Evolutionary conservation across 2,113 vertebrate genomes (phyloP).

Genomic region (Aythya baeri): DNA sequence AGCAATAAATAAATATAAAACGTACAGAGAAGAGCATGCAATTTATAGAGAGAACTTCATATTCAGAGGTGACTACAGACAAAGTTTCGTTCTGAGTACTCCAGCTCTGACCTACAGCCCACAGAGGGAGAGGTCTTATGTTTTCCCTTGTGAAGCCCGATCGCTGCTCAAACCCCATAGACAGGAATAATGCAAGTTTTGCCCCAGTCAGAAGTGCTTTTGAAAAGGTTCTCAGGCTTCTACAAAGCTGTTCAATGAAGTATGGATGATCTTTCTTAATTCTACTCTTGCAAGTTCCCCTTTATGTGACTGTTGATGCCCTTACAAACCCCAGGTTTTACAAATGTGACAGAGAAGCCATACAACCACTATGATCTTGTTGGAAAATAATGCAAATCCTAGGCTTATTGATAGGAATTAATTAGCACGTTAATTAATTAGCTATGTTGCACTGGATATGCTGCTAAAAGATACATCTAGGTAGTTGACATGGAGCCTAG

Average conservation of each 20-base stretch:
- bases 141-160: not conserved
- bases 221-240: not conserved
- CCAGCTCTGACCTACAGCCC: not conserved
- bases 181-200: not conserved
- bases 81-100: not conserved
- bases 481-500: not conserved
- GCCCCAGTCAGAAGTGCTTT: not conserved
- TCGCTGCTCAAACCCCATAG: rapidly evolving
- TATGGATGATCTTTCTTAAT: slow-evolving; percentile 11
- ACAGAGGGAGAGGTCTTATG: not conserved
- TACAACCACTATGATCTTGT: not conserved
- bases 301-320: not conserved
- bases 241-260: not conserved
- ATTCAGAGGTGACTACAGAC: not conserved
- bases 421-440: slow-evolving; percentile 22
- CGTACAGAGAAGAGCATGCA: not conserved
- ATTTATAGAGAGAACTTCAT: not conserved
- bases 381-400: not conserved
- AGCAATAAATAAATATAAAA: not conserved
- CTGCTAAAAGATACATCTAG: not conserved
- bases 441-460: not conserved
- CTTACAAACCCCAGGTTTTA: not conserved
- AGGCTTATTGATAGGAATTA: not conserved
- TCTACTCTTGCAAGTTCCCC: not conserved
- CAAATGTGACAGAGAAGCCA: not conserved